Conservation (phyloP, 2,113 vertebrate genomes). For the Morone chrysops region DNA sequence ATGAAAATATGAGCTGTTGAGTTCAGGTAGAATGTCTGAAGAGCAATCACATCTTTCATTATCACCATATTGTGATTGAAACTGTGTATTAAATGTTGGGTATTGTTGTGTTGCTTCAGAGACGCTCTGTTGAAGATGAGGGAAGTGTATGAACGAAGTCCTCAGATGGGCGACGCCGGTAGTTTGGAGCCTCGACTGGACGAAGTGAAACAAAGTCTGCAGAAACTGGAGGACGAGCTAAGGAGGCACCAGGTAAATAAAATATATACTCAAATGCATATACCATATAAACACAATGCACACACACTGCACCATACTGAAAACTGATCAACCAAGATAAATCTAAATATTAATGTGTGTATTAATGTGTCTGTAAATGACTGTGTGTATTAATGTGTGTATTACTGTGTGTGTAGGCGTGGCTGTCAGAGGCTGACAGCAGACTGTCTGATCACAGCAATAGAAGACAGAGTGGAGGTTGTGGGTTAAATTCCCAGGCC, state of each 20-base stretch:
- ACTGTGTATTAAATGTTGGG: too few species aligned
- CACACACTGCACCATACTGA: not conserved
- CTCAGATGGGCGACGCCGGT: conserved; percentile 92
- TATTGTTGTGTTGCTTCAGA: conserved; percentile 74
- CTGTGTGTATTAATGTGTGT: not conserved
- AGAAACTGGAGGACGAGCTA: conserved; percentile 89
- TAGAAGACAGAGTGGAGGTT: conserved; percentile 87
- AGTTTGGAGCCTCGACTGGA: conserved; percentile 91
- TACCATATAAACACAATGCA: not conserved
- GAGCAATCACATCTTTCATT: too few species aligned
- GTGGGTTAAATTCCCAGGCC: conserved; percentile 86
- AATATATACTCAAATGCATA: not conserved
- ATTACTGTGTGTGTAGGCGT: conserved; percentile 81
- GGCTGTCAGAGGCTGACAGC: conserved; percentile 92
- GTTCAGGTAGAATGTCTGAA: too few species aligned
- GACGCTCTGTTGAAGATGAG: conserved; percentile 97
- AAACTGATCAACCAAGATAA: too few species aligned
- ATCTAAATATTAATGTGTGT: not conserved
- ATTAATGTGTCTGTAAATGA: not conserved
- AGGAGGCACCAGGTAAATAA: conserved; percentile 89
- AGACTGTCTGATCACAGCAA: conserved; percentile 79
- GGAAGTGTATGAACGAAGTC: conserved; percentile 94
- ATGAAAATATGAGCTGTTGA: too few species aligned
- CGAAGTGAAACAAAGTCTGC: conserved; percentile 91
- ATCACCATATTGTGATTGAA: too few species aligned